A percentile compares a stretch with the other conserved stretches of the same genome.
These are phyloP conservation scores for Acronicta aceris DNA, from an alignment of 2,888 invertebrate species.

Conservation along the genomic window DNA sequence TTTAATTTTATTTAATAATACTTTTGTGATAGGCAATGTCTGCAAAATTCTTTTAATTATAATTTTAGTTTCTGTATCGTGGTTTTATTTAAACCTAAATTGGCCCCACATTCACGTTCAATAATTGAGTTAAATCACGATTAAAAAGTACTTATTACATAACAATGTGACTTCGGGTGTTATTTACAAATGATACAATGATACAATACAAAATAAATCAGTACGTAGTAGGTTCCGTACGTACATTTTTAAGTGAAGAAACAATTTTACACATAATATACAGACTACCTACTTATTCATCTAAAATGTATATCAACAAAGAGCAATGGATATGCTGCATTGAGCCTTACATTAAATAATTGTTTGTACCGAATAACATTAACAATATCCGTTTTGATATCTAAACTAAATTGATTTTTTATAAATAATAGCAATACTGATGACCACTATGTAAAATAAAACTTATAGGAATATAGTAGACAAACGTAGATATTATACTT, in stretches of 20 bases:
- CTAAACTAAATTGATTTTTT: slow-evolving; percentile 59
- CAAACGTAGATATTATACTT: slow-evolving; percentile 41
- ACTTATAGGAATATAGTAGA: slow-evolving; percentile 50
- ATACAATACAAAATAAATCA: slow-evolving; percentile 46
- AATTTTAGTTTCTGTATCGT: slow-evolving; percentile 21
- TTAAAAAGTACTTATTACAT: slow-evolving; percentile 41
- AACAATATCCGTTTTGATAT: slow-evolving; percentile 55
- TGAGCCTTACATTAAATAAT: slow-evolving; percentile 50
- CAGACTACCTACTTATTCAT: slow-evolving; percentile 53
- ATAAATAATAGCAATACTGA: slow-evolving; percentile 74
- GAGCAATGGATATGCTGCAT: slow-evolving; percentile 57
- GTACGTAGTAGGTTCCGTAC: slow-evolving; percentile 43
- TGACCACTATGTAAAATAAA: slow-evolving; percentile 60
- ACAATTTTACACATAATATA: slow-evolving; percentile 58
- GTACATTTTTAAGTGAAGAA: slow-evolving; percentile 40
- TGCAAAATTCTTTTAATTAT: slow-evolving; percentile 20
- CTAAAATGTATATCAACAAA: slow-evolving; percentile 55
- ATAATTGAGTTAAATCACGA: slow-evolving; percentile 37
- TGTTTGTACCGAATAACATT: slow-evolving; percentile 69
- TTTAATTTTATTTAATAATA: slow-evolving; percentile 44
- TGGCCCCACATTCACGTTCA: slow-evolving; percentile 50
- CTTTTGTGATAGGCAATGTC: slow-evolving; percentile 44
- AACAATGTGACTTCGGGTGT: slow-evolving; percentile 49
- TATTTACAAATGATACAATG: slow-evolving; percentile 57
- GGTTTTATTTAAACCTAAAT: slow-evolving; percentile 43